Evolutionary conservation across 2,113 vertebrate species (phyloP).

Genomic region (Ivindomyrus marchei): DNA sequence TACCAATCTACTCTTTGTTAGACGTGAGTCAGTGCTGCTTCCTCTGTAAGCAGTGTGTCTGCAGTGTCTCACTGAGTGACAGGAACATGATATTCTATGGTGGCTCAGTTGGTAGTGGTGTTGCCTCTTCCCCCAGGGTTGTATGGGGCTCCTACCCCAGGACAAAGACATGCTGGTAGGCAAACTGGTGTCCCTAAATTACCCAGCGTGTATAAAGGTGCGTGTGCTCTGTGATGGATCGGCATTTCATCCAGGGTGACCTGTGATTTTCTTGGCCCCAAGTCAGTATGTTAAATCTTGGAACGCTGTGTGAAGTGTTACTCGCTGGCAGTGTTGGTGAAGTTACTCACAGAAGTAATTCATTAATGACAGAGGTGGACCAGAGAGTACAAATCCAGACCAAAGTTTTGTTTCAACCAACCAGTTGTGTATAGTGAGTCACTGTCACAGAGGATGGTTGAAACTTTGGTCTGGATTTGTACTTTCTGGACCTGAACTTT

Average conservation of each 20-base stretch:
- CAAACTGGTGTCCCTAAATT: neutral
- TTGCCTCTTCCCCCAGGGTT: neutral
- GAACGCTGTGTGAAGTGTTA: neutral
- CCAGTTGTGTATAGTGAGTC: no score
- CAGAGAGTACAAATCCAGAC: no score
- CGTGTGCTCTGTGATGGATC: neutral
- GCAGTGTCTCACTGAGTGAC: neutral
- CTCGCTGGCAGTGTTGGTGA: no score
- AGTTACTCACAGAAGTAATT: no score
- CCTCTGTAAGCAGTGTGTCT: neutral
- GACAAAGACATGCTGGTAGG: neutral
- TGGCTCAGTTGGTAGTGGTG: neutral
- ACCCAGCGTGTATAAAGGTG: neutral
- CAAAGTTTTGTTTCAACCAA: no score
- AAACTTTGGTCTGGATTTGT: no score
- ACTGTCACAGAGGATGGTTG: no score
- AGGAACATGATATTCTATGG: neutral
- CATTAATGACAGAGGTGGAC: no score
- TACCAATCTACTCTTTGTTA: neutral
- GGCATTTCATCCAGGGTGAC: neutral
- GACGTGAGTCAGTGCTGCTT: neutral
- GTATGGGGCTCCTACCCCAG: neutral
- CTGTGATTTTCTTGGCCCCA: neutral
- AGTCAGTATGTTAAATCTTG: neutral
- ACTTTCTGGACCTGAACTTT: no score